These are phyloP conservation scores for Rhinoderma darwinii DNA, from an alignment of 2,113 vertebrate genomes.

Conservation along the genomic window DNA sequence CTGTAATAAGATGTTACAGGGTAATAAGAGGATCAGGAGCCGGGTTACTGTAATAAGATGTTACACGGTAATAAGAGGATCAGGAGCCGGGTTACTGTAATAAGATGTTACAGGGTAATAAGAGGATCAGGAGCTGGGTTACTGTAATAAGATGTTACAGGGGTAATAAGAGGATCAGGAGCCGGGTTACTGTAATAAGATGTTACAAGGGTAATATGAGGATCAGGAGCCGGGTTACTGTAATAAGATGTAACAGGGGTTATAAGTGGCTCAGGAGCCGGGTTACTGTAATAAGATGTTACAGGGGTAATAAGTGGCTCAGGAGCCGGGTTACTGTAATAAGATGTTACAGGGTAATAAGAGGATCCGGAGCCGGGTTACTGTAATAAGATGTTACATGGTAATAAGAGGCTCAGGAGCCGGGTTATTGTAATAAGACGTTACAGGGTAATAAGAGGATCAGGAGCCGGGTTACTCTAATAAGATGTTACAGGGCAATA, in stretches of 20 bases:
- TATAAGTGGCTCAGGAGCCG: constrained; percentile 38
- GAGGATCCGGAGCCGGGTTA: constrained; percentile 28
- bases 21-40: constrained; percentile 17
- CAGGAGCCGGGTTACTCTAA: no score
- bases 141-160: constrained; percentile 16
- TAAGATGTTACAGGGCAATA: constrained; percentile 20
- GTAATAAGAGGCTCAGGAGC: neutral
- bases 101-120: constrained; percentile 19
- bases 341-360: constrained; percentile 22
- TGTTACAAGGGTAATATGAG: constrained; percentile 2
- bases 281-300: constrained; percentile 26
- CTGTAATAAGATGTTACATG: neutral
- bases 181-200: constrained; percentile 33
- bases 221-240: constrained; percentile 6
- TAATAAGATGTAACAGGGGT: neutral
- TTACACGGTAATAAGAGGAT: constrained; percentile 14
- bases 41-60: constrained; percentile 19
- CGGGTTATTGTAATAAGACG: neutral
- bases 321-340: constrained; percentile 1
- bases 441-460: constrained; percentile 5
- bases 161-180: constrained; percentile 8
- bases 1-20: constrained; percentile 13
- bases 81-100: constrained; percentile 19
- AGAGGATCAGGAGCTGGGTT: constrained; percentile 7
- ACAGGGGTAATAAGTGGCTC: neutral